A percentile compares a stretch with the other conserved stretches of the same genome.
phyloP scores from a whole-genome alignment of 2,797 vertebrate species.

The Intellagama lesueurii region DNA sequence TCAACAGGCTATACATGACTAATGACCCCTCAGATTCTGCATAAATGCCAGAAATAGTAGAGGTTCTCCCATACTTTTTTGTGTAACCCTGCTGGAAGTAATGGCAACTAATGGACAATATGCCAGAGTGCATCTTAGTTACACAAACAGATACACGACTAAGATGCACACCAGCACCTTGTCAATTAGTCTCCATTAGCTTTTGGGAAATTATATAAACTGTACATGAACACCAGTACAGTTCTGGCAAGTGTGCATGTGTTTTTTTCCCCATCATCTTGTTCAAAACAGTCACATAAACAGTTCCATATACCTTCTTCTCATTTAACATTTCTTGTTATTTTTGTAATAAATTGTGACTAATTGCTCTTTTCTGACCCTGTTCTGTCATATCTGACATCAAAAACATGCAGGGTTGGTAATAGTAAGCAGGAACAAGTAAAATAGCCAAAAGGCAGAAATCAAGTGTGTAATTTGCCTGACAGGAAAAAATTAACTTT shows the following conservation, averaged over 20 bases:
- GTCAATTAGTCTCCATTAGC: too few species aligned
- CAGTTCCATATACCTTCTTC: neutral
- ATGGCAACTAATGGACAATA: too few species aligned
- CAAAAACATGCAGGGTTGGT: neutral
- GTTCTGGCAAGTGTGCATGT: too few species aligned
- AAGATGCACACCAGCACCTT: too few species aligned
- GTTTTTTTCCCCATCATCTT: neutral
- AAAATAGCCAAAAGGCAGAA: neutral
- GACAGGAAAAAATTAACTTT: neutral
- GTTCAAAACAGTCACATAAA: neutral
- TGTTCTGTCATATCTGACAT: neutral
- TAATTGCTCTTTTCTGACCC: conserved; percentile 17
- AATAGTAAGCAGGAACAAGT: neutral
- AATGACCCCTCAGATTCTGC: neutral
- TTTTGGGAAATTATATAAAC: too few species aligned
- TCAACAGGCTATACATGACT: neutral
- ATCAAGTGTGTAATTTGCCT: neutral
- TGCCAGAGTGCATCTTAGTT: too few species aligned
- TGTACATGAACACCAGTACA: too few species aligned
- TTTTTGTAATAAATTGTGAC: conserved; percentile 10
- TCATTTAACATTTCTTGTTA: neutral
- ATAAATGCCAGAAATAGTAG: neutral
- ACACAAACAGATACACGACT: too few species aligned
- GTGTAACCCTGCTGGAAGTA: neutral
- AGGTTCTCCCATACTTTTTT: too few species aligned